phyloP scores from a whole-genome alignment of 2,113 vertebrate genomes.

The Ptyas mucosa region DNA sequence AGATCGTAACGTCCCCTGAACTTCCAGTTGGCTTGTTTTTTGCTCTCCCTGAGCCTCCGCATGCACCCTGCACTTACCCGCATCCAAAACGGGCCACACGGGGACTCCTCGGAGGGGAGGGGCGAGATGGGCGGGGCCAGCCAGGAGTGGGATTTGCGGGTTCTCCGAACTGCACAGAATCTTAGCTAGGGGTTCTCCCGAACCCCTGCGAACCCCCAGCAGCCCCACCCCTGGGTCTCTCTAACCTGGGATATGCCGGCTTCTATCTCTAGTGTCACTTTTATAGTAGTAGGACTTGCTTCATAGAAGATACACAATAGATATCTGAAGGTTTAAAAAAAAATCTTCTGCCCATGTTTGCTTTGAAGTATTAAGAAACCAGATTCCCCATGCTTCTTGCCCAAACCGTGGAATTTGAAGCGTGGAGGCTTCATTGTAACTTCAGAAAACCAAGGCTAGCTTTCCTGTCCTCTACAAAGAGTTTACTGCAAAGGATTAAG shows the following conservation, averaged over 20 bases:
- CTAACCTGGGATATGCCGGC: not conserved
- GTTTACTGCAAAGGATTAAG: slow-evolving; percentile 6
- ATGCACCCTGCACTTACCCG: too few species aligned
- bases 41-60: too few species aligned
- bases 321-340: not conserved
- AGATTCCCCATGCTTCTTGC: not conserved
- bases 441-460: slow-evolving; percentile 20
- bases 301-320: not conserved
- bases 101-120: too few species aligned
- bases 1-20: too few species aligned
- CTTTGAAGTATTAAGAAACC: slow-evolving; percentile 33
- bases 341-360: slow-evolving; percentile 27
- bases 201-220: too few species aligned
- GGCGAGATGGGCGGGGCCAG: too few species aligned
- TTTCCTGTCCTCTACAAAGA: slow-evolving; percentile 10
- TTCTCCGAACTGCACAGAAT: too few species aligned
- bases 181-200: too few species aligned
- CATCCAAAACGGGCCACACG: too few species aligned
- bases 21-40: too few species aligned
- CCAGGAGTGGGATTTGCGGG: too few species aligned
- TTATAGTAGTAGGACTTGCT: not conserved
- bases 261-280: not conserved
- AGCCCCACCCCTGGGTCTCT: not conserved
- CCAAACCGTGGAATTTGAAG: not conserved
- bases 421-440: slow-evolving; percentile 14